Conservation (phyloP, 2,113 vertebrate genomes). For the Nothobranchius furzeri region DNA sequence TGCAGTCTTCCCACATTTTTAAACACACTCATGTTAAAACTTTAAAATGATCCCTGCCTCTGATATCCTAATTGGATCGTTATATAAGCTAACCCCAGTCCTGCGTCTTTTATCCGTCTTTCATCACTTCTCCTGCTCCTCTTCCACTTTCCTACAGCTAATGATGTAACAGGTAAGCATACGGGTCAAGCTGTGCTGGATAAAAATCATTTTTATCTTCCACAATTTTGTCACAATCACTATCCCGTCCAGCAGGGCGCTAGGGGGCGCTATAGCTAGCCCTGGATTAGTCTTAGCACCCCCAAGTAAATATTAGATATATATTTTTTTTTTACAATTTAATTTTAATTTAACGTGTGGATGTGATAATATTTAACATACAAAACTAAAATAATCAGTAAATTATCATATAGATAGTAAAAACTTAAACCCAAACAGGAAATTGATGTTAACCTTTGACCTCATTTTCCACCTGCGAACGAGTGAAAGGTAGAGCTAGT, state of each 20-base stretch:
- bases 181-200: slow-evolving; percentile 58
- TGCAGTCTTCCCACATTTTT: not conserved
- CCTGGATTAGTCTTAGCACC: too few species aligned
- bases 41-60: slow-evolving; percentile 9
- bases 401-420: too few species aligned
- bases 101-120: slow-evolving; percentile 14
- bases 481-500: too few species aligned
- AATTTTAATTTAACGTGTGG: too few species aligned
- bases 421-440: too few species aligned
- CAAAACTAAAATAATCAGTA: too few species aligned
- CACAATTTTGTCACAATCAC: slow-evolving; percentile 62
- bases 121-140: slow-evolving; percentile 7
- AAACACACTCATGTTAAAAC: not conserved
- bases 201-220: slow-evolving; percentile 72
- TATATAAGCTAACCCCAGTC: slow-evolving; percentile 16
- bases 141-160: slow-evolving; percentile 36
- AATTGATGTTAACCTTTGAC: too few species aligned
- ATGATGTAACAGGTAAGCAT: slow-evolving; percentile 75
- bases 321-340: too few species aligned
- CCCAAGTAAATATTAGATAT: too few species aligned
- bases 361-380: too few species aligned
- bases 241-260: slow-evolving; percentile 34
- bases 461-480: too few species aligned
- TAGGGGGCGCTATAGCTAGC: too few species aligned
- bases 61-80: slow-evolving; percentile 27